Percentiles rank a stretch among this genome's conserved stretches.
phyloP scores from a whole-genome alignment of 1,140 invertebrate genomes.

The Vanessa tameamea region DNA sequence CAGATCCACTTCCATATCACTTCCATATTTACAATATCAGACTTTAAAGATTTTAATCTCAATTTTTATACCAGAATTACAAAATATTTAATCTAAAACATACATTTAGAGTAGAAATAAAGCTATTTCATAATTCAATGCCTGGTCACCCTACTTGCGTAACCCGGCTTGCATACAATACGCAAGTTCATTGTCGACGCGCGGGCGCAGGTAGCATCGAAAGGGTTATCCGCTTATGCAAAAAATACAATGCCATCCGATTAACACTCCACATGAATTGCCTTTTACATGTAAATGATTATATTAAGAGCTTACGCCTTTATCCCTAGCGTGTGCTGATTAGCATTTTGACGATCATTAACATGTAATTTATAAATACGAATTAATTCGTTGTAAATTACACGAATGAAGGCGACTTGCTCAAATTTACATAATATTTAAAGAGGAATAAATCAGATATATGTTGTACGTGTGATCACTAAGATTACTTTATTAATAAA shows the following conservation, averaged over 20 bases:
- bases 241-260: constrained; percentile 72
- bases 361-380: constrained; percentile 15
- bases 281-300: constrained; percentile 57
- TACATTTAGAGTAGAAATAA: neutral
- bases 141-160: constrained; percentile 58
- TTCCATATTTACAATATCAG: too few species aligned
- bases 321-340: constrained; percentile 59
- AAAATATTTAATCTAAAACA: too few species aligned
- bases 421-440: neutral
- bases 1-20: too few species aligned
- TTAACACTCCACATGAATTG: constrained; percentile 69
- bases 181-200: constrained; percentile 49
- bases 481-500: too few species aligned
- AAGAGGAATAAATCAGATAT: neutral
- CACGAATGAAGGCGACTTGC: neutral
- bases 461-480: too few species aligned
- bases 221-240: constrained; percentile 80
- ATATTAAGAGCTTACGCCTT: constrained; percentile 55
- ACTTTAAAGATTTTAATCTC: too few species aligned
- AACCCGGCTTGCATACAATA: constrained; percentile 62
- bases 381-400: neutral
- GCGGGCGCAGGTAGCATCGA: constrained; percentile 68
- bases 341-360: constrained; percentile 32
- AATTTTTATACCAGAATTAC: too few species aligned
- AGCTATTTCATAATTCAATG: neutral